Percentiles rank a stretch among this genome's conserved stretches.
phyloP scores from a whole-genome alignment of 2,797 vertebrate species.

The Apogon talboti region DNA sequence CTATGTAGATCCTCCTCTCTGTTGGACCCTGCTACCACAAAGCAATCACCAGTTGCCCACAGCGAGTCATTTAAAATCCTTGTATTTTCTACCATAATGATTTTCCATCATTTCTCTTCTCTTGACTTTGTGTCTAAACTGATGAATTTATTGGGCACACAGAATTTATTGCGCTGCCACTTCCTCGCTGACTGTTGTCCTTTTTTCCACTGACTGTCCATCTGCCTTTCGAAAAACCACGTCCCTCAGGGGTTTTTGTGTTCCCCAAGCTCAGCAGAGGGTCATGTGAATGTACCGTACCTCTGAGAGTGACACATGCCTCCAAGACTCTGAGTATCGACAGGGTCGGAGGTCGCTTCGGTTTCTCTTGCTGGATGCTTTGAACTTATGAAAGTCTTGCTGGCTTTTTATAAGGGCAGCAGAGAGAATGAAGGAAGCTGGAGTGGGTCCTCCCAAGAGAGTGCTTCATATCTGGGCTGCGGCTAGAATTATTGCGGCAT shows the following conservation, averaged over 20 bases:
- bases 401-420: constrained; percentile 47
- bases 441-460: constrained; percentile 44
- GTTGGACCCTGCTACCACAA: constrained; percentile 57
- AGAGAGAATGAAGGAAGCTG: constrained; percentile 33
- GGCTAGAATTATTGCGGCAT: constrained; percentile 12
- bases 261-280: constrained; percentile 41
- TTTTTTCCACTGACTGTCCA: constrained; percentile 39
- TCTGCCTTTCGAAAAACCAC: constrained; percentile 53
- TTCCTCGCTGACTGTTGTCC: constrained; percentile 22
- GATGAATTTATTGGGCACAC: constrained; percentile 40
- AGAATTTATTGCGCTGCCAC: constrained; percentile 37
- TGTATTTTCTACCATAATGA: constrained; percentile 69
- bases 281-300: constrained; percentile 30
- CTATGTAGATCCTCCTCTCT: constrained; percentile 61
- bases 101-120: constrained; percentile 66
- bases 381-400: constrained; percentile 59
- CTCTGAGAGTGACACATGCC: constrained; percentile 56
- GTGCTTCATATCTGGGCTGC: constrained; percentile 18
- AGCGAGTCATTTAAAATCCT: constrained; percentile 65
- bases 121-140: constrained; percentile 48
- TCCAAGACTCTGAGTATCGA: constrained; percentile 48
- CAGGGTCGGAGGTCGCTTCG: constrained; percentile 40
- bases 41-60: constrained; percentile 71
- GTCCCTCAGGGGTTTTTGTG: constrained; percentile 47
- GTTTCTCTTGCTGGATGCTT: constrained; percentile 47